Evolutionary conservation across 2,113 vertebrate species (phyloP), one percentile per base, ranked within the genome.

Genomic region (Anoura caudifer): DNA sequence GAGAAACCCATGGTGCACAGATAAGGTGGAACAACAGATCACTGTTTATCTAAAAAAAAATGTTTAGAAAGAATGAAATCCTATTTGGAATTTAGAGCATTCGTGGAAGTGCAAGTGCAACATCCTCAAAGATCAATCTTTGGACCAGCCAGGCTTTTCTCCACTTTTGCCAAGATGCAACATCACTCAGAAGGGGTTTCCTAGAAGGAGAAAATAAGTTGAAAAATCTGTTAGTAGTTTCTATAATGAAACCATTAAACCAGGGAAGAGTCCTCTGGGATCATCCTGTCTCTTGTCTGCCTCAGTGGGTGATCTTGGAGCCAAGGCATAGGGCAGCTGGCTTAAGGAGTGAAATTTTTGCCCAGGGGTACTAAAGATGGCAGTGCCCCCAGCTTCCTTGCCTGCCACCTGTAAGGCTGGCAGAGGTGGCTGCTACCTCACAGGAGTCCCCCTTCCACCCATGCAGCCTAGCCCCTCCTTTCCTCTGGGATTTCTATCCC

Each of bases 111-210:
- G 77, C 16, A 36, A 41, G 41, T 31, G 80, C 33, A 70, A n/a
- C 24, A 5, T 36, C 77, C 65, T 43, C 43, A 47, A 45, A 67
- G 72, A 70, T 17, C 41, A 6, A 0, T 33, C n/a, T 33, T 43
- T 50, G 82, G 70, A 14, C 54, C 70, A 38, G 10, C 24, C 45
- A 69, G 70, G 72, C 70, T 80, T 45, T 83, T 33, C 41, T 80
- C 33, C 81, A 43, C 24, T 38, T n/a, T 38, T 47, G 77, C 43
- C 69, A 63, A 56, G 75, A 43, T 7, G 63, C 4, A 16, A 14
- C 24, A 7, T 63, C 54, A 41, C 52, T 98, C 97, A 98, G 95
- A 98, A 98, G 65, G 97, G 97, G 54, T 98, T 97, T 96, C 97
- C 97, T 98, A 63, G 94, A 41, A 95, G 54, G 83, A 96, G 41